Evolutionary conservation across 2,888 invertebrate genomes (phyloP), one percentile per base, ranked within the genome.

Genomic region (Sceliomorpha sp.): DNA sequence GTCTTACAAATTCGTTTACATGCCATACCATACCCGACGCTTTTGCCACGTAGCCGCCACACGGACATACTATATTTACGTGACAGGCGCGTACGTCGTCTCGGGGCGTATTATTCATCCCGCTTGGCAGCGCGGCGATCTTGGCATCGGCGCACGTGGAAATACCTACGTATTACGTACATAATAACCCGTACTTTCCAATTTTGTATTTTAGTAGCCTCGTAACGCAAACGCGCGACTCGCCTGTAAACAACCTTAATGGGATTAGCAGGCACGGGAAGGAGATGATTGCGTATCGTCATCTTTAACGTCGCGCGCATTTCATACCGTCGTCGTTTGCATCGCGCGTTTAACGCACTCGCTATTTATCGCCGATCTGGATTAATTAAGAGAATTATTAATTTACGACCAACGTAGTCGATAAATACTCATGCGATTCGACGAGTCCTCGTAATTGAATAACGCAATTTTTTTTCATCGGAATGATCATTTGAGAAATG

Each of bases 1-100:
- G 48, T 48, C 31, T 27, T 55, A 60, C 55, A 48, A 60, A 55
- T 67, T 60, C 67, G 60, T 67, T 67, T 60, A 59, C 67, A 59
- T 59, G 48, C 39, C 60, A 68, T 60, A 60, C 68, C 53, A 1
- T 10, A n/a, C n/a, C 12, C 26, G 9, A 42, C 12, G 26, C 24
- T 42, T 10, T 26, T 12, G 20, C 20, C 5, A 20, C 26, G 26
- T 14, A 42, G 42, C 31, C 13, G 20, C 24, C 58, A 47, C 44
- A 31, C 32, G 31, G 39, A 68, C 51, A 51, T 68, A 68, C 62
- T 58, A 51, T 68, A 68, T 68, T 55, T 62, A 50, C 55, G 62
- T 51, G 62, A 68, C 60, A 51, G 59, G 55, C 56, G 45, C 55
- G 56, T 40, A 56, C 59, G 63, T 63, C 40, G 53, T 34, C 47